Evolutionary conservation across 2,113 vertebrate species (phyloP).

Genomic region (Oreochromis spilurus): DNA sequence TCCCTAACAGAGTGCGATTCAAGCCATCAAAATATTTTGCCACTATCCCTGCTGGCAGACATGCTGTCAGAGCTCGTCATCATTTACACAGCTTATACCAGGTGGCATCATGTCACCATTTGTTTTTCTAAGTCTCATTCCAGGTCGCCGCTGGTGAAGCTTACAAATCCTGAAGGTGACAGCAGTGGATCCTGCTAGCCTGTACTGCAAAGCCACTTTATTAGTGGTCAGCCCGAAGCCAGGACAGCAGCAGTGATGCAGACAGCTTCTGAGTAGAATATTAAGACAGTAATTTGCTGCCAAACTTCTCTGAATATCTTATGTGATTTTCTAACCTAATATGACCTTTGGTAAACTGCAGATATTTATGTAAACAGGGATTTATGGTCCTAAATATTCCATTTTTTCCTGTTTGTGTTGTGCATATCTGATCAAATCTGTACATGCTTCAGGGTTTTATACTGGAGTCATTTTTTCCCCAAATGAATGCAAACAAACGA

Average conservation of each 20-base stretch:
- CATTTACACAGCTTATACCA: slow-evolving; percentile 31
- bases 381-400: background rate
- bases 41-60: slow-evolving; percentile 27
- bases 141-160: slow-evolving; percentile 1
- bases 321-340: background rate
- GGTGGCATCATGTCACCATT: slow-evolving; percentile 22
- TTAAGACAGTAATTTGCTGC: background rate
- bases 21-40: slow-evolving; percentile 47
- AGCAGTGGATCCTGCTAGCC: background rate
- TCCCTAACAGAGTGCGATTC: background rate
- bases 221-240: background rate
- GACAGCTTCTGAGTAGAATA: background rate
- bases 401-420: background rate
- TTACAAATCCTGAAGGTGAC: slow-evolving; percentile 25
- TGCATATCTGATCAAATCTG: background rate
- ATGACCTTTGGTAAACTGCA: background rate
- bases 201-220: slow-evolving; percentile 6
- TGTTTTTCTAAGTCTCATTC: slow-evolving; percentile 4
- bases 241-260: background rate
- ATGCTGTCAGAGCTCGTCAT: slow-evolving; percentile 54
- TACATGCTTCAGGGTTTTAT: background rate
- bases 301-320: background rate
- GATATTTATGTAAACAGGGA: background rate
- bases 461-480: background rate
- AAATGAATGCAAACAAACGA: background rate